A percentile compares a stretch with the other conserved stretches of the same genome.
Conservation (phyloP, 2,888 invertebrate genomes). For the Nomada lathburiana region DNA sequence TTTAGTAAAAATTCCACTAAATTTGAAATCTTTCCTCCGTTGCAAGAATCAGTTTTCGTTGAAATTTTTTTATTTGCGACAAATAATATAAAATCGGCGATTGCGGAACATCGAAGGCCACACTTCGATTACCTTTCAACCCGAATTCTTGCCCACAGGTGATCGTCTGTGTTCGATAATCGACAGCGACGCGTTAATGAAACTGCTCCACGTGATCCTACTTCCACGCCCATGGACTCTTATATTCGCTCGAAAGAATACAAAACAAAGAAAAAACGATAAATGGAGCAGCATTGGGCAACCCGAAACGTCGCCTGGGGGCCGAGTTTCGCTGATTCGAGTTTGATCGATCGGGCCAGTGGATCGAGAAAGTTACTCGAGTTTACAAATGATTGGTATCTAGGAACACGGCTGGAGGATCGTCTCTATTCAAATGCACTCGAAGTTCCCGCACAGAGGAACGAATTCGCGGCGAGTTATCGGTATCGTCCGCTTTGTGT, state of each 20-base stretch:
- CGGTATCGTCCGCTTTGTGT: constrained; percentile 7
- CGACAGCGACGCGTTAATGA: constrained; percentile 23
- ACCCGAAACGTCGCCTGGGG: constrained; percentile 36
- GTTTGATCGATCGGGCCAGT: constrained; percentile 49
- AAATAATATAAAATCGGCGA: too few species aligned
- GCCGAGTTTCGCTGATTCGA: constrained; percentile 54
- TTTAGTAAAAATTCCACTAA: too few species aligned
- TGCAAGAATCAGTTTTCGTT: too few species aligned
- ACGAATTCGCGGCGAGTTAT: not conserved
- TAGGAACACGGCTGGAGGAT: not conserved
- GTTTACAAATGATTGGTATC: constrained; percentile 28
- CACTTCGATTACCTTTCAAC: too few species aligned
- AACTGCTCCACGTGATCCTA: constrained; percentile 20
- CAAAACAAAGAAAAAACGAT: constrained; percentile 11
- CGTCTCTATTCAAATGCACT: not conserved
- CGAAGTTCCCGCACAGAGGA: not conserved
- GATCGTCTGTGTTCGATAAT: not conserved
- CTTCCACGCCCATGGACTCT: constrained; percentile 28
- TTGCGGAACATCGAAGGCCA: too few species aligned
- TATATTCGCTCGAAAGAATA: constrained; percentile 25
- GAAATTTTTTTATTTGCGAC: too few species aligned
- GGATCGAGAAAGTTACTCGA: constrained; percentile 39
- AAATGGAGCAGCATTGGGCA: constrained; percentile 60
- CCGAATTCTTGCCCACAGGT: too few species aligned
- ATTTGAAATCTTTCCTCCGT: too few species aligned